Evolutionary conservation across 2,113 vertebrate species (phyloP), one percentile per base, ranked within the genome.

Genomic region (Oxygymnocypris stewartii): DNA sequence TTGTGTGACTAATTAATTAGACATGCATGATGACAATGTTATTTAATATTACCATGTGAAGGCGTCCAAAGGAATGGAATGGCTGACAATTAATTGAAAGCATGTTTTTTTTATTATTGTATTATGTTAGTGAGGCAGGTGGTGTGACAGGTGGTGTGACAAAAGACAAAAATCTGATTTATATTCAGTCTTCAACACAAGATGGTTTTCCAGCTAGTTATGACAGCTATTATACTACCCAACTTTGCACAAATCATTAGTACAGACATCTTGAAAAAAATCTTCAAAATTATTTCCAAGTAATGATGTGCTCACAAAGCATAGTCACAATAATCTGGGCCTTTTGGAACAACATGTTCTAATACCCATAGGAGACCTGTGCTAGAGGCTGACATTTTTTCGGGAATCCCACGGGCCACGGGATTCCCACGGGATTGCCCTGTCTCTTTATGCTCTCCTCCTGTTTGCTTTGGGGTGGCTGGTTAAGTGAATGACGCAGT

Each of bases 1-100:
- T 7, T 84, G 57, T 25, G 16, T 84, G 85, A 80, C 25, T 84
- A 84, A 49, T 23, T 63, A 47, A 79, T 87, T 87, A 57, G 73
- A 84, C 59, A 61, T 74, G 40, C 86, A 74, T 73, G 51, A 59
- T 73, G 61, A 73, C 44, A 42, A 35, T 31, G 28, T 47, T 80
- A 84, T 35, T 49, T n/a, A 23, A 67, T 75, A 51, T 49, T 35
- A 80, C 23, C 4, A 35, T 4, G 25, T 59, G 8, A 67, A 57
- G 20, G 44, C 2, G 3, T 25, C 59, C 28, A 69, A 40, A 37
- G 28, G 49, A 65, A 87, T 67, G 28, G 51, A 65, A n/a, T 11
- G 9, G 44, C 11, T 2, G 9, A 42, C 1, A 59, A 47, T 40
- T 47, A 44, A 79, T 71, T 79, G n/a, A 47, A 79, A 61, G 67